phyloP scores from a whole-genome alignment of 2,113 vertebrate genomes.

The Pseudorhombus dupliciocellatus region DNA sequence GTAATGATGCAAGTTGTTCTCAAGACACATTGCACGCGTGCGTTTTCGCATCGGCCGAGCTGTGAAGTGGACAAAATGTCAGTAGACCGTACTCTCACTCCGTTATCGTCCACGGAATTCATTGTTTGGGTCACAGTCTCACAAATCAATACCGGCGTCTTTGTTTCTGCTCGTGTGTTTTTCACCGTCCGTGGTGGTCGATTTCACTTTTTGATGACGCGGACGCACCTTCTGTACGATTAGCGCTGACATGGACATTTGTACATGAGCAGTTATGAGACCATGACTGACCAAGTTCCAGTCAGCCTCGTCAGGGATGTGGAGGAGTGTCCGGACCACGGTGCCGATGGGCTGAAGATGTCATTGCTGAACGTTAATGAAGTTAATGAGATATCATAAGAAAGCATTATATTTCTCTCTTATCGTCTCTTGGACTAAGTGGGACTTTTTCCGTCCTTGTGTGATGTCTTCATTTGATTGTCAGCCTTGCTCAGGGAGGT shows the following conservation, averaged over 20 bases:
- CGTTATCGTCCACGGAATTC: neutral
- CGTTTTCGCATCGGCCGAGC: neutral
- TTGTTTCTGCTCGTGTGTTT: slow-evolving; percentile 13
- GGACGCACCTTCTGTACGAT: neutral
- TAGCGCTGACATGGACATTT: neutral
- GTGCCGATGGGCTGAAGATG: too few species aligned
- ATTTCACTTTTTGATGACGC: neutral
- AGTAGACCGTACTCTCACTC: neutral
- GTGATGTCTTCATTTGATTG: too few species aligned
- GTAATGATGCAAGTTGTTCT: neutral
- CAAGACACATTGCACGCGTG: neutral
- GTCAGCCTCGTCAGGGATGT: too few species aligned
- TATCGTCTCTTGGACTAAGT: neutral
- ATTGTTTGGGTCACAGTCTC: neutral
- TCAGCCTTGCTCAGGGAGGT: too few species aligned
- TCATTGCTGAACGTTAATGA: too few species aligned
- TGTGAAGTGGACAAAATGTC: neutral
- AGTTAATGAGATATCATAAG: neutral
- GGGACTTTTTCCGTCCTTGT: too few species aligned
- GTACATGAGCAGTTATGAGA: neutral
- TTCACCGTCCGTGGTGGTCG: slow-evolving; percentile 18
- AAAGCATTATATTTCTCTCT: neutral
- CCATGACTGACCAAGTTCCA: too few species aligned
- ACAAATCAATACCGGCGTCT: slow-evolving; percentile 14
- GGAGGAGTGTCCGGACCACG: neutral